Evolutionary conservation across 2,797 vertebrate species (phyloP).

Genomic region (Phataginus tricuspis): DNA sequence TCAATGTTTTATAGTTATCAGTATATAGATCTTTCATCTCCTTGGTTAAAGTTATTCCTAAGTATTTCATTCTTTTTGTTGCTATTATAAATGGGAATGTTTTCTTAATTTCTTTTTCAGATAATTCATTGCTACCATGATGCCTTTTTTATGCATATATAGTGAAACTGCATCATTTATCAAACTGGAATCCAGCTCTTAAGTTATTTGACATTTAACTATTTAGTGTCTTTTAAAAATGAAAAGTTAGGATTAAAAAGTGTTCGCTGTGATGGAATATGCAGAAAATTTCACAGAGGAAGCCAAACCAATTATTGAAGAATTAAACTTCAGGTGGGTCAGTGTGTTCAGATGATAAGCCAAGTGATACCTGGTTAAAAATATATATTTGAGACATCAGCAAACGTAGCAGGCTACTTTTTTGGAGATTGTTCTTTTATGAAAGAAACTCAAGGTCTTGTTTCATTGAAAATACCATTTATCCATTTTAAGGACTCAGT

Average conservation of each 20-base stretch:
- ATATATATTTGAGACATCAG: not conserved
- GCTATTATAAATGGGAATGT: not conserved
- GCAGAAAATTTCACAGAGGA: not conserved
- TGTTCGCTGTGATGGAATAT: not conserved
- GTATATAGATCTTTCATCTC: not conserved
- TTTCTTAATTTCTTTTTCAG: not conserved
- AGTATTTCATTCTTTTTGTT: not conserved
- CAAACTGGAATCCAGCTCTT: not conserved
- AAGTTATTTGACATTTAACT: not conserved
- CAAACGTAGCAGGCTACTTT: not conserved
- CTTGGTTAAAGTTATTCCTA: not conserved
- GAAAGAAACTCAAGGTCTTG: slow-evolving; percentile 29
- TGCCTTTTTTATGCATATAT: not conserved
- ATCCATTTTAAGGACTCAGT: not conserved
- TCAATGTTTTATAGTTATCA: not conserved
- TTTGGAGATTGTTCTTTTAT: not conserved
- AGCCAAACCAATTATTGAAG: not conserved
- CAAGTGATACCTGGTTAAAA: not conserved
- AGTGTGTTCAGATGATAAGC: not conserved
- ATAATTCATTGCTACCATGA: not conserved
- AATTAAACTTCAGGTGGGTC: not conserved
- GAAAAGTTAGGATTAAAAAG: not conserved
- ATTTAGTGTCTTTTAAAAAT: not conserved
- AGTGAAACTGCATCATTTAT: not conserved
- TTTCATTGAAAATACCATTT: not conserved